A percentile compares a stretch with the other conserved stretches of the same genome.
Conservation (phyloP, 37 sponge, comb jelly and placozoan genomes). For the Amphimedon queenslandica region DNA sequence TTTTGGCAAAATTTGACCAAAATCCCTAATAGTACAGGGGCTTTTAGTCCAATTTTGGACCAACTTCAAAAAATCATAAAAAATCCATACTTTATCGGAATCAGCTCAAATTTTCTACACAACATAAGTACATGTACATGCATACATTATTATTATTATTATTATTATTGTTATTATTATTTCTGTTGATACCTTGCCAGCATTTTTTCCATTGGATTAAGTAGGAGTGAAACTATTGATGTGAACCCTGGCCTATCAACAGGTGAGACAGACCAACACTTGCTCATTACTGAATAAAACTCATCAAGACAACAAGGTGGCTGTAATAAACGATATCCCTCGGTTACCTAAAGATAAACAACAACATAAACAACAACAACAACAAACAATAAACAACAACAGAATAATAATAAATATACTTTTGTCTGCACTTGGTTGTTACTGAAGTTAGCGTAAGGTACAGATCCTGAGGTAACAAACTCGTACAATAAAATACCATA, state of each 20-base stretch:
- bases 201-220: constrained; percentile 33
- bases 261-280: constrained; percentile 72
- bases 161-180: too few relatives aligned
- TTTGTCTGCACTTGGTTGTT: constrained; percentile 61
- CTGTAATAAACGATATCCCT: constrained; percentile 73
- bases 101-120: too few relatives aligned
- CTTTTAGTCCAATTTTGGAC: too few relatives aligned
- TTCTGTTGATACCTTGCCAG: not conserved
- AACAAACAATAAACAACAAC: not conserved
- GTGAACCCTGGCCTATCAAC: constrained; percentile 57
- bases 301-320: constrained; percentile 75
- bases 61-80: too few relatives aligned
- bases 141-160: too few relatives aligned
- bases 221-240: constrained; percentile 44
- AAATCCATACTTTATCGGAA: too few relatives aligned
- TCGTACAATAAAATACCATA: constrained; percentile 84
- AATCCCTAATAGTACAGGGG: too few relatives aligned
- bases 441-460: constrained; percentile 80
- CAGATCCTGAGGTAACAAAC: constrained; percentile 75
- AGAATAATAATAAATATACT: constrained; percentile 7
- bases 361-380: not conserved
- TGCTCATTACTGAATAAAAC: constrained; percentile 57
- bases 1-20: too few relatives aligned
- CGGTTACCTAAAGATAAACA: constrained; percentile 39
- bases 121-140: too few relatives aligned